A percentile compares a stretch with the other conserved stretches of the same genome.
phyloP scores from a whole-genome alignment of 2,888 invertebrate species.

The Mythimna albipuncta region DNA sequence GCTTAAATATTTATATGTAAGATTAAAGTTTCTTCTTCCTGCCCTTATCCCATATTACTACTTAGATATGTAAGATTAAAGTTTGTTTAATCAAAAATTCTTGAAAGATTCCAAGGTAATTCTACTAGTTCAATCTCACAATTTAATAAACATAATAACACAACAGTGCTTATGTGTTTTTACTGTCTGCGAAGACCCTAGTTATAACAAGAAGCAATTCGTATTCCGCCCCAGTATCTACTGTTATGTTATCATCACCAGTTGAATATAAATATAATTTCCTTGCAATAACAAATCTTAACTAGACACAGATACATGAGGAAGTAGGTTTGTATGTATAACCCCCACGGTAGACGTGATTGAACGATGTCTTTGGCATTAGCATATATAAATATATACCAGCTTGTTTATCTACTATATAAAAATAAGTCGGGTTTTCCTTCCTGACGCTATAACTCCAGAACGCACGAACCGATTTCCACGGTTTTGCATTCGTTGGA shows the following conservation, averaged over 20 bases:
- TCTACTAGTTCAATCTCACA: too few relatives aligned
- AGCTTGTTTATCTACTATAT: neutral
- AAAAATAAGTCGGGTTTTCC: too few relatives aligned
- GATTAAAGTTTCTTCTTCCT: neutral
- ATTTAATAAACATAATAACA: too few relatives aligned
- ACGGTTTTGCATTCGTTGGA: too few relatives aligned
- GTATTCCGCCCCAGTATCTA: conserved; percentile 20
- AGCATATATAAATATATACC: conserved; percentile 14
- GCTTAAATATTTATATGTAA: too few relatives aligned
- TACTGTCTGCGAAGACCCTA: neutral
- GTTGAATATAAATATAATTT: conserved; percentile 29
- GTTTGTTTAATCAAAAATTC: neutral
- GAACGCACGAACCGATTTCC: too few relatives aligned
- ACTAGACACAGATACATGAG: conserved; percentile 1
- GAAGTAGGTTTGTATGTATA: conserved; percentile 17
- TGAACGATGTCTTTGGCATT: conserved; percentile 22
- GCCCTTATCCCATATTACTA: too few relatives aligned
- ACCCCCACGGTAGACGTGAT: neutral
- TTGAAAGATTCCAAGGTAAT: too few relatives aligned
- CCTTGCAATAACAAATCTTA: conserved; percentile 11
- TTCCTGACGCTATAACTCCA: too few relatives aligned
- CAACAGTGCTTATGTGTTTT: too few relatives aligned
- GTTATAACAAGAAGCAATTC: conserved; percentile 23
- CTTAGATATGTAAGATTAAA: neutral
- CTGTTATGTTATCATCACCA: conserved; percentile 15